These are phyloP conservation scores for Prionace glauca DNA, from an alignment of 2,797 vertebrate species.

Conservation along the genomic window DNA sequence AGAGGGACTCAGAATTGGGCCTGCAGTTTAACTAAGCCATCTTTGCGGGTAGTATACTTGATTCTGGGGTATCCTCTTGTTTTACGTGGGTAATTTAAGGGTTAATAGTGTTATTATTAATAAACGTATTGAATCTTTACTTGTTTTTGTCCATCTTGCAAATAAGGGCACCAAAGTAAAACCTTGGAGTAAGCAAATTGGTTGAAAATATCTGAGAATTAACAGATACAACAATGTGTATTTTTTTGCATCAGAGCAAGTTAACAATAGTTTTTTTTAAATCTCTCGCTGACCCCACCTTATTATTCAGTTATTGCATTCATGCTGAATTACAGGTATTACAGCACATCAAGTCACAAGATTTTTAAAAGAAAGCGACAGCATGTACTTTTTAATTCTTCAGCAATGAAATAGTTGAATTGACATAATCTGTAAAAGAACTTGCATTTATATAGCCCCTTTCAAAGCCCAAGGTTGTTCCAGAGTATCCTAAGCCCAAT, in stretches of 20 bases:
- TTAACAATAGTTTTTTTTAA: not conserved
- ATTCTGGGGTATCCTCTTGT: too few species aligned
- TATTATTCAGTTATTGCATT: not conserved
- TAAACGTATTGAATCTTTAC: too few species aligned
- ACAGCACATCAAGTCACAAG: not conserved
- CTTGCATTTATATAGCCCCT: not conserved
- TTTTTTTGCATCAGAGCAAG: not conserved
- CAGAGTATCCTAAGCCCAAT: not conserved
- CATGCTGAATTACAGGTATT: not conserved
- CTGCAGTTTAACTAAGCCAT: too few species aligned
- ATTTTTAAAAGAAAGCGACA: not conserved
- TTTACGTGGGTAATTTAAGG: too few species aligned
- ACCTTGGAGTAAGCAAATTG: too few species aligned
- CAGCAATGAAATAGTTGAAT: not conserved
- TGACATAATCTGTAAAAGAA: slow-evolving; percentile 27
- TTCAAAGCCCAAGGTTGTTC: not conserved
- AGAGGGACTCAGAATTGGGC: too few species aligned
- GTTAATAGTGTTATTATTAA: too few species aligned
- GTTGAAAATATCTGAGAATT: too few species aligned
- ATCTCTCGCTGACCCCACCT: not conserved
- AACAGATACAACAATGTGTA: too few species aligned
- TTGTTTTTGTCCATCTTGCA: too few species aligned
- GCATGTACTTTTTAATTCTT: not conserved
- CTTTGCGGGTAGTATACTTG: too few species aligned
- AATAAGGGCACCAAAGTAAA: too few species aligned